Evolutionary conservation across 2,113 vertebrate genomes (phyloP), one percentile per base, ranked within the genome.

Genomic region (Typhlomys cinereus): DNA sequence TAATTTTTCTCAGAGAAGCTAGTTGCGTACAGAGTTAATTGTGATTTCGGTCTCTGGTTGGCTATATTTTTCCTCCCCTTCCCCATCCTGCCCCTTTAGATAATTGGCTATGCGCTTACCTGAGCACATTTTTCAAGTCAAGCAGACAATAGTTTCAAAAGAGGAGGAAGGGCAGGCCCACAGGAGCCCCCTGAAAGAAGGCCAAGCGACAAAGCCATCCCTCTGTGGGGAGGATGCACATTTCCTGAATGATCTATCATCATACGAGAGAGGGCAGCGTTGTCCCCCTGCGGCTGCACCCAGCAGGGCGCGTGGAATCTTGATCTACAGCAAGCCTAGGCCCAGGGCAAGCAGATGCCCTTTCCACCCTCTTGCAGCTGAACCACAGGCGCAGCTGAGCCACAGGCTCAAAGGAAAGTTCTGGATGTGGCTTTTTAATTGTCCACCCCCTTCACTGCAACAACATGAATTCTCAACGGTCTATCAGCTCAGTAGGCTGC

Each of bases 111-210:
- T 18, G 50, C 83, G 70, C 79, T 83, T 86, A 94, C 86, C 92
- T 41, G 86, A 93, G 79, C 54, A 76, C 79, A 92, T 92, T 95
- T 89, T 76, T 93, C 92, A 84, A 78, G 82, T 93, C 95, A 93
- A 59, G 48, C 62, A 94, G 67, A 93, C 92, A 93, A 89, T 86
- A 89, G 25, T 75, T 92, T 94, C 79, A 94, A 75, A 90, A 29
- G 61, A 86, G 93, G 29, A 54, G 2, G 69, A 95, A 92, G 41
- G 73, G 70, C 34, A 84, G 39, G 23, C 57, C 83, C 36, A 18
- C 31, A 3, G 46, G 78, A 87, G 52, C 69, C 57, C 34, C 69
- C 44, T 5, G 83, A 83, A 95, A 81, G 74, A 91, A 86, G 87
- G 20, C 48, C 90, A 59, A 84, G 61, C 62, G 62, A 84, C 90